Percentiles rank a stretch among this genome's conserved stretches.
These are phyloP conservation scores for Scylla paramamosain DNA, from an alignment of 1,140 invertebrate species.

Conservation along the genomic window DNA sequence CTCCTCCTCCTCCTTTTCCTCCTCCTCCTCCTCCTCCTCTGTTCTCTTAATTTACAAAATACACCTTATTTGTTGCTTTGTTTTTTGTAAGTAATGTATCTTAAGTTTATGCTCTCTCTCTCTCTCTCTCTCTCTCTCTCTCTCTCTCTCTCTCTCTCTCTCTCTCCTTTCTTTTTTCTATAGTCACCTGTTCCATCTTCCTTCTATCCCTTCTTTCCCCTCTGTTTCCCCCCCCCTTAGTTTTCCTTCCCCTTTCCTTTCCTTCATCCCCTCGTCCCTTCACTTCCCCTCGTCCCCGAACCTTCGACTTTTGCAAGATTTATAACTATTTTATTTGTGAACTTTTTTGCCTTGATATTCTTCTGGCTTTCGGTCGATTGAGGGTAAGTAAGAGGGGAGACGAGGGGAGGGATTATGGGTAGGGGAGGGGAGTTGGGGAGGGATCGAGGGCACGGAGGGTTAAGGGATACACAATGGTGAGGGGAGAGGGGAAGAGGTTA, in stretches of 20 bases:
- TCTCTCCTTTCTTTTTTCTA: background rate
- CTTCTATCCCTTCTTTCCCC: background rate
- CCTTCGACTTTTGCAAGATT: background rate
- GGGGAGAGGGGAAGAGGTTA: background rate
- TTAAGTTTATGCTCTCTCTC: background rate
- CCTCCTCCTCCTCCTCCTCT: too few species aligned
- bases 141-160: background rate
- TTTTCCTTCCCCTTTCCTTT: background rate
- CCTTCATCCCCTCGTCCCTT: background rate
- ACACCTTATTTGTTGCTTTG: too few species aligned
- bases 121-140: slow-evolving; percentile 20
- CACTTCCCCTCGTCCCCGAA: background rate
- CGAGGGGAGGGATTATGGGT: background rate
- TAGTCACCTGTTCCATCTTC: background rate
- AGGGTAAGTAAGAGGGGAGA: background rate
- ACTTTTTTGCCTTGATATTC: background rate
- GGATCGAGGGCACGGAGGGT: background rate
- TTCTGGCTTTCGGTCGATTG: background rate
- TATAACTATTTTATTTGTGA: background rate
- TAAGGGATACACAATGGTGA: background rate
- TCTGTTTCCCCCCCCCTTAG: background rate
- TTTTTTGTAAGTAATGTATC: too few species aligned
- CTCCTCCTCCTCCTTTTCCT: too few species aligned
- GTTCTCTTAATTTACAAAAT: too few species aligned
- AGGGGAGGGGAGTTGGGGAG: background rate